Evolutionary conservation across 1,140 invertebrate genomes (phyloP).

Genomic region (Drosophila bocqueti): DNA sequence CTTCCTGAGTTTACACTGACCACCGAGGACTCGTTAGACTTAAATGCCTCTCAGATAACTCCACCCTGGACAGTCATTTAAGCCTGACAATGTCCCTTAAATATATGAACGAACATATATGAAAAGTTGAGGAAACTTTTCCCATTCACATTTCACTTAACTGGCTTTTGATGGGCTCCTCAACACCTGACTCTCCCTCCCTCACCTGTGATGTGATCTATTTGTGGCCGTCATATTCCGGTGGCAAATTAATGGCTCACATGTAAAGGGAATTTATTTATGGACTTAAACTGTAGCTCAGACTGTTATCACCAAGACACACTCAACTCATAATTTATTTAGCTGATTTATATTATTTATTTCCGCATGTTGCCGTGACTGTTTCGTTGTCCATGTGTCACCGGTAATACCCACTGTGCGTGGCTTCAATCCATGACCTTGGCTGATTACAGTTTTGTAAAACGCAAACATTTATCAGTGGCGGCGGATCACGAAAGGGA

Average conservation of each 20-base stretch:
- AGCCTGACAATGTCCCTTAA: constrained; percentile 48
- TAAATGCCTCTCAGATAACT: constrained; percentile 15
- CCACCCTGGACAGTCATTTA: constrained; percentile 32
- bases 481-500: constrained; percentile 28
- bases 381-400: constrained; percentile 8
- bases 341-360: constrained; percentile 44
- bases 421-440: constrained; percentile 32
- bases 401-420: constrained; percentile 33
- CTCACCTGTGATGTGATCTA: constrained; percentile 18
- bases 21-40: constrained; percentile 15
- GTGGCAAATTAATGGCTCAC: constrained; percentile 34
- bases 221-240: constrained; percentile 33
- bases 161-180: constrained; percentile 6
- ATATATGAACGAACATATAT: constrained; percentile 15
- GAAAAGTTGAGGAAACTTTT: constrained; percentile 29
- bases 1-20: not conserved
- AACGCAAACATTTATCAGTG: constrained; percentile 44
- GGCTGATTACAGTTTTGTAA: constrained; percentile 46
- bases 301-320: constrained; percentile 13
- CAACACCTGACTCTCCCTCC: not conserved
- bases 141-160: constrained; percentile 47
- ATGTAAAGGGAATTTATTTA: constrained; percentile 30
- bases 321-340: constrained; percentile 34
- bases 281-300: constrained; percentile 18
- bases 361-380: constrained; percentile 46